Conservation (phyloP, 1,140 invertebrate species). For the Bicyclus anynana region DNA sequence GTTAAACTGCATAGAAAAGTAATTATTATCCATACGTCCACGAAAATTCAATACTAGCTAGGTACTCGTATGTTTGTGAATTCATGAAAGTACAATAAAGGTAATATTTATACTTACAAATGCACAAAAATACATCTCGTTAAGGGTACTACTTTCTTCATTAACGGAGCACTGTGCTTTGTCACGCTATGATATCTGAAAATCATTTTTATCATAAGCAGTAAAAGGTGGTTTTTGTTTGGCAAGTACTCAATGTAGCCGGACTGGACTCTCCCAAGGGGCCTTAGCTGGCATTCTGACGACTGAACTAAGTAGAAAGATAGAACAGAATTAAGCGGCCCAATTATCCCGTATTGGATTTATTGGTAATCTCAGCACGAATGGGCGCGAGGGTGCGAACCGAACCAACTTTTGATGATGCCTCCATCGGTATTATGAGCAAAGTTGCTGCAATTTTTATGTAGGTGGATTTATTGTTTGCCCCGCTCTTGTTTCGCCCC, state of each 20-base stretch:
- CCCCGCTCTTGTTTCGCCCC: slow-evolving; percentile 58
- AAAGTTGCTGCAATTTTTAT: slow-evolving; percentile 77
- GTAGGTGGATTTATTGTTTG: slow-evolving; percentile 73
- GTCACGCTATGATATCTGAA: slow-evolving; percentile 37
- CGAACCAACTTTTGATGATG: slow-evolving; percentile 75
- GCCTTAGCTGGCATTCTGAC: slow-evolving; percentile 74
- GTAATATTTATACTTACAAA: slow-evolving; percentile 6
- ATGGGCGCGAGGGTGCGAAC: slow-evolving; percentile 73
- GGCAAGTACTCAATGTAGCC: slow-evolving; percentile 46
- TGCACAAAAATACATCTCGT: slow-evolving; percentile 51
- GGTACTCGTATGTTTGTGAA: no score
- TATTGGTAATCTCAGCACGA: slow-evolving; percentile 77
- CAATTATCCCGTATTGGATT: slow-evolving; percentile 77
- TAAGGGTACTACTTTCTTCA: slow-evolving; percentile 55
- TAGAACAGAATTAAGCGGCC: slow-evolving; percentile 76
- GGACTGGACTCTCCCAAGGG: slow-evolving; percentile 67
- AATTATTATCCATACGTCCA: no score
- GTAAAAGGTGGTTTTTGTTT: slow-evolving; percentile 56
- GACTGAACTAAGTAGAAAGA: slow-evolving; percentile 77
- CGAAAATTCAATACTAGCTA: no score
- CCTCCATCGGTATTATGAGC: slow-evolving; percentile 72
- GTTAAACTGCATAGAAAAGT: no score
- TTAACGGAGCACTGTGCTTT: slow-evolving; percentile 42
- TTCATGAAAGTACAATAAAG: neutral
- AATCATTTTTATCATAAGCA: slow-evolving; percentile 40